Base-by-base conservation (phyloP, 2,797 vertebrate species). In the Uromys caudimaculatus region DNA sequence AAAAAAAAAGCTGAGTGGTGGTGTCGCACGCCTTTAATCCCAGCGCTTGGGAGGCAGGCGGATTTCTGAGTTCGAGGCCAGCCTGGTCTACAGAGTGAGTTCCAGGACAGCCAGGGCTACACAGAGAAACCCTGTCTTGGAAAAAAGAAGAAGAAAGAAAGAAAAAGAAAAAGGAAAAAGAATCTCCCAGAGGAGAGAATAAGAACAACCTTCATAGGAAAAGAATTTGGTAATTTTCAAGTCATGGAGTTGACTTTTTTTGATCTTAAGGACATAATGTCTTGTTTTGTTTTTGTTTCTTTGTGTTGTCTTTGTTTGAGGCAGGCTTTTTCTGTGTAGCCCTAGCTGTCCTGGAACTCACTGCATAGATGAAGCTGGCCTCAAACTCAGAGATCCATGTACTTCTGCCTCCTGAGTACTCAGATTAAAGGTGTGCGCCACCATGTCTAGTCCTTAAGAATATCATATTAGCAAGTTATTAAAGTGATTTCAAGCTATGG, bases 201-300 rank as follows among this genome's bases (percentile, higher is more conserved):
- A 87, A 87, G 54, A 94, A 84, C 32, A 76, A 24, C 23, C 47
- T 38, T 83, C 38, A 71, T 6, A 71, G 38, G 41, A 95, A 75
- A 85, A 79, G 4, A 41, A 91, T 82, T 87, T 90, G 38, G 3
- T 88, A 73, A 32, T 78, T 78, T 95, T 92, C 89, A 92, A 92
- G 52, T 8, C 19, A 75, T 67, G 41, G 44, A 41, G 54, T 94
- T 94, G 90, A 44, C 62, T 93, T 96, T 89, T 29, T 88, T 87
- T 78, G 47, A 90, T 71, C 11, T 91, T 93, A 56, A 69, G 52
- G 16, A 71, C 19, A 56, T 86, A 83, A 44, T 27, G n/a, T 41
- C 67, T n/a, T 69, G 69, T 73, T 44, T 75, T 44, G 11, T 44
- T 50, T 50, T 76, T 16, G 62, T 32, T 64, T 64, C 62, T 13